Conservation (phyloP, 2,113 vertebrate species). For the Zapornia atra region DNA sequence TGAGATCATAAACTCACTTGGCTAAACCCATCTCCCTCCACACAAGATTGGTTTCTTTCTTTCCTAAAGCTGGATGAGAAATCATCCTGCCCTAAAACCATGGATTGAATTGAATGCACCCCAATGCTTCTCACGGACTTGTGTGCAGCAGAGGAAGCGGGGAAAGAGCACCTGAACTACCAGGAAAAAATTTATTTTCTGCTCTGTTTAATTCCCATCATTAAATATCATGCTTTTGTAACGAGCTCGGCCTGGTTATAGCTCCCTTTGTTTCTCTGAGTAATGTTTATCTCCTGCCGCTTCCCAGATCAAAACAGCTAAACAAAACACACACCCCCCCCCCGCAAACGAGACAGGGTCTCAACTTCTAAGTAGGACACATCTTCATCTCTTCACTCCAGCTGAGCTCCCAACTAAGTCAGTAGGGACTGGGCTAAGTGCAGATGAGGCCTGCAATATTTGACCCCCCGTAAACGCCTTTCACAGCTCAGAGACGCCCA, state of each 20-base stretch:
- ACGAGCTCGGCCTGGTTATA: background rate
- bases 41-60: background rate
- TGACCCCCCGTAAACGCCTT: background rate
- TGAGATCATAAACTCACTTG: background rate
- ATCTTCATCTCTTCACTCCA: background rate
- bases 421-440: background rate
- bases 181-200: background rate
- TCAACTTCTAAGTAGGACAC: background rate
- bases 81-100: background rate
- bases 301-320: conserved; percentile 36
- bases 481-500: background rate
- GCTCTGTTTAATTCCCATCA: conserved; percentile 26
- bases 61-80: background rate
- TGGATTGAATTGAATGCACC: background rate
- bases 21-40: background rate
- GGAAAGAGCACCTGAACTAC: conserved; percentile 20
- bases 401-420: background rate
- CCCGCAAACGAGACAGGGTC: conserved; percentile 19
- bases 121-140: background rate
- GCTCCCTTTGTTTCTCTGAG: background rate
- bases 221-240: conserved; percentile 14
- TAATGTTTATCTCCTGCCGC: background rate
- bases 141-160: background rate
- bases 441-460: background rate
- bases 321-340: conserved; percentile 30